A percentile compares a stretch with the other conserved stretches of the same genome.
These are phyloP conservation scores for Ptychodera flava DNA, from an alignment of 35 echinoderm and acorn worm species.

Conservation along the genomic window DNA sequence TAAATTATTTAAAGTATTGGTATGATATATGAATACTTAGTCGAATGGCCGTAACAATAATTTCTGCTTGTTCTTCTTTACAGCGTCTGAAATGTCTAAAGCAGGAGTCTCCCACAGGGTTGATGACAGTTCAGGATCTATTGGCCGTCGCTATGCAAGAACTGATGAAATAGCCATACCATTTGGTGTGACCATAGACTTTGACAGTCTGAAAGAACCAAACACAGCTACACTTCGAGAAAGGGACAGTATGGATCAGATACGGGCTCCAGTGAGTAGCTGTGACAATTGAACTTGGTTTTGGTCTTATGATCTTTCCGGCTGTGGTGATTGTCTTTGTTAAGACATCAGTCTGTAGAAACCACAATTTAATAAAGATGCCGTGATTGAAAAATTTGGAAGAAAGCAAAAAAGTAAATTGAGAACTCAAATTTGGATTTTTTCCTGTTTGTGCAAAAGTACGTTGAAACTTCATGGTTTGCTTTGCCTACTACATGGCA, in stretches of 20 bases:
- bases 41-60: too few species aligned
- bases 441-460: too few species aligned
- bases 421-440: neutral
- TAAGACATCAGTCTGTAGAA: neutral
- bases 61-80: too few species aligned
- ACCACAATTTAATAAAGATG: neutral
- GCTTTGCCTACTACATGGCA: too few species aligned
- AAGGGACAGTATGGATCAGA: conserved; percentile 70
- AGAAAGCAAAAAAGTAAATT: neutral
- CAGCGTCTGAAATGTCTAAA: conserved; percentile 60
- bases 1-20: too few species aligned
- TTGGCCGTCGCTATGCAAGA: conserved; percentile 87
- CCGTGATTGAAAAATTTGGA: neutral
- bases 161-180: conserved; percentile 98
- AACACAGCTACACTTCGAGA: conserved; percentile 82
- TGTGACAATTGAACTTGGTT: neutral
- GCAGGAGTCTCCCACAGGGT: conserved; percentile 91
- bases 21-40: too few species aligned
- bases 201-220: conserved; percentile 92
- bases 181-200: conserved; percentile 89
- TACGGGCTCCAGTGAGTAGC: conserved; percentile 66
- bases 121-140: conserved; percentile 85
- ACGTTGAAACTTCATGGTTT: too few species aligned
- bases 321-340: neutral
- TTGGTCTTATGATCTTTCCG: neutral